Conservation (phyloP, 37 sponge, comb jelly and placozoan species). For the Petrosia ficiformis region DNA sequence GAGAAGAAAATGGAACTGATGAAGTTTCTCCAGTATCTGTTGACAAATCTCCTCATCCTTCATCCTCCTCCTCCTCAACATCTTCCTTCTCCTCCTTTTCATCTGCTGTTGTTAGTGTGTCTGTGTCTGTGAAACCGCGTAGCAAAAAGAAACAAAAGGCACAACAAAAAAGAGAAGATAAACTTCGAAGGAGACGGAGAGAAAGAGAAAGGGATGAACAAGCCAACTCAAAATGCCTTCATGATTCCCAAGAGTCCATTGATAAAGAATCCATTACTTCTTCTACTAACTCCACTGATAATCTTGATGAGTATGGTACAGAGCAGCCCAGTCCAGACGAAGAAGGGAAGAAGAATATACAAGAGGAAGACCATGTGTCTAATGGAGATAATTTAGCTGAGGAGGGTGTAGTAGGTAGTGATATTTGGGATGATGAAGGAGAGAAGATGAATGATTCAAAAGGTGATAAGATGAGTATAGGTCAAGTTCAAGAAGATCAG, state of each 20-base stretch:
- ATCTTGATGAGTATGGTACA: conserved; percentile 1
- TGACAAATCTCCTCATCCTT: background rate
- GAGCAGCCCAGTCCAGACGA: background rate
- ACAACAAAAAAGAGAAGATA: conserved; percentile 61
- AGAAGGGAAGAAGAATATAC: background rate
- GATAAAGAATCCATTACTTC: conserved; percentile 16
- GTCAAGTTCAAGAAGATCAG: no score
- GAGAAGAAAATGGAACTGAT: background rate
- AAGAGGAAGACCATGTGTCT: background rate
- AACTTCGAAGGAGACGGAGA: conserved; percentile 26
- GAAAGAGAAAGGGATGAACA: conserved; percentile 5
- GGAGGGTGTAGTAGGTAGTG: no score
- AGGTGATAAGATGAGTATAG: no score
- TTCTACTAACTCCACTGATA: conserved; percentile 26
- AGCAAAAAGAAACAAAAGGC: conserved; percentile 31
- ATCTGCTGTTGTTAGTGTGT: no score
- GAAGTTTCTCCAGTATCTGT: background rate
- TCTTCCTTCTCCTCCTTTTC: no score
- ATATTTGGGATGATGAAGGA: no score
- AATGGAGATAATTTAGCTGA: background rate
- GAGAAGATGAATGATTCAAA: no score
- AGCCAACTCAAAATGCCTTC: background rate
- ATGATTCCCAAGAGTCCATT: background rate
- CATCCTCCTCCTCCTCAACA: background rate
- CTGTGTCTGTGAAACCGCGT: conserved; percentile 6